Evolutionary conservation across 1,140 invertebrate species (phyloP), one percentile per base, ranked within the genome.

Genomic region (Tetraneura akinire): DNA sequence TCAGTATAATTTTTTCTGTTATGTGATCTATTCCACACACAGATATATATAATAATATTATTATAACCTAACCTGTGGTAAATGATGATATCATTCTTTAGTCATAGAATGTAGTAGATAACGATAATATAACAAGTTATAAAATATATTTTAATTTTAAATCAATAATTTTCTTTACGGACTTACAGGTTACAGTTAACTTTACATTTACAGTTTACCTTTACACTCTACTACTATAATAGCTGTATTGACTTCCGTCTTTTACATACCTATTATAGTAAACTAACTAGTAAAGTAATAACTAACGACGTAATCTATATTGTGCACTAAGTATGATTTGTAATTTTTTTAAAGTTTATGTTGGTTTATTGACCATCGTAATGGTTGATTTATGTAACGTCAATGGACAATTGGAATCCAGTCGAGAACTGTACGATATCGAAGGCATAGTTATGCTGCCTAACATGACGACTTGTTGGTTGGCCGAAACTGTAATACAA

Each of bases 371-470:
- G 6, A 29, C 45, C 0, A n/a, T 51, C 26, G 4, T 71, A 71
- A 29, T 51, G 16, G 45, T 51, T 11, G 51, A 6, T 21, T 18
- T 71, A 18, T 8, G 23, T n/a, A 42, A 26, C 13, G 37, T 18
- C 3, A n/a, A 78, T 47, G 74, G 74, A 18, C 74, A 78, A 47
- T 26, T 29, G 6, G 74, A 78, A 57, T 78, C 29, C 21, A 71
- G 37, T 66, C 42, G 32, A 64, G 81, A 81, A 57, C 73, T 80
- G 5, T 81, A 81, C 49, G 80, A 82, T 32, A 81, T 82, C 3
- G 82, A 82, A 81, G 95, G 95, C 21, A 91, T 92, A 87, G 91
- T 96, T 1, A 91, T 91, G 84, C 89, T 92, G 1, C 89, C 91
- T 23, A 91, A 93, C 68, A 88, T 90, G 16, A 81, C 78, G 32